Base-by-base conservation (phyloP, 2,797 vertebrate genomes). In the Avahi laniger region DNA sequence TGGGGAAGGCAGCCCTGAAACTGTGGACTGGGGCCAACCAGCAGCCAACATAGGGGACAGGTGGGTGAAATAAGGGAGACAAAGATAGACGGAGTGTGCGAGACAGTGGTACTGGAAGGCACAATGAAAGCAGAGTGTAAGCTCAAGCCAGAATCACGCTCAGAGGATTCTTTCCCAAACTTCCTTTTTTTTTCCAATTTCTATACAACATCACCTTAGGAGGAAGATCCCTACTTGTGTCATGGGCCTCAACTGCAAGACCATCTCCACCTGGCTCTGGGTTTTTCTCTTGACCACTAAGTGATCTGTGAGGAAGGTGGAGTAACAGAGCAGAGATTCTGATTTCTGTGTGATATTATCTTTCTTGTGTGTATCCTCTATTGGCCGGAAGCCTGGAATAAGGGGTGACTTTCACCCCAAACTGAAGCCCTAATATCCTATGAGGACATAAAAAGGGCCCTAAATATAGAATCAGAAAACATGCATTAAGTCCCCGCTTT, bases 381-480 rank as follows among this genome's bases (percentile, higher is more conserved):
- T 20, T 41, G 30, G 35, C 38, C 61, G 46, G 59, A 72, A 92
- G 48, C 38, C 61, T 35, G 30, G 43, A 89, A 41, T 50, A 63
- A 87, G 28, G 65, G 30, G 43, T 33, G 17, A 83, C n/a, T 79
- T 33, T 79, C 18, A 43, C 41, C 82, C 22, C 70, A 79, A 73
- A 88, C 22, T 67, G 57, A 89, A 96, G 33, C 35, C 41, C 61
- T 89, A 89, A 22, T 76, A 79, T 48, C 20, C 69, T 83, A 15
- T 59, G 14, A 89, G 46, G 50, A 91, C 4, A 24, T 43, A 65
- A 93, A 75, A 88, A 72, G 15, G 30, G 11, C 10, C 24, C 38
- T 70, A 85, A 89, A 75, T 54, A 46, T 82, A 79, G 79, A 43
- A 92, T 72, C 69, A 73, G 41, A 92, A 89, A 88, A 81, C 13